Evolutionary conservation across 2,888 invertebrate species (phyloP).

Genomic region (Hemicrepidius hirtus): DNA sequence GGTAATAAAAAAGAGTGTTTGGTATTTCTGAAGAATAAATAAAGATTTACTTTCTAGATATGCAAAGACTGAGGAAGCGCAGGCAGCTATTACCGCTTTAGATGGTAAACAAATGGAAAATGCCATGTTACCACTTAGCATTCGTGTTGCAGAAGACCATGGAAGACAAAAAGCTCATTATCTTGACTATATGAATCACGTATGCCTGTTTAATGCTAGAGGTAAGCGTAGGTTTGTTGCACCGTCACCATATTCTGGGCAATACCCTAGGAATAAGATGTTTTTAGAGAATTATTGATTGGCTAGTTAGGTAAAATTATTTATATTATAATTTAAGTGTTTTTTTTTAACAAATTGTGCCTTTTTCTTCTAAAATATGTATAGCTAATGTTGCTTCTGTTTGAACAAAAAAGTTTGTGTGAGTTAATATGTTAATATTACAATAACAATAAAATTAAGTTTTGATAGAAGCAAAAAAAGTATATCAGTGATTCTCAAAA

Average conservation of each 20-base stretch:
- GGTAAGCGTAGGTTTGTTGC: constrained; percentile 61
- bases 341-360: constrained; percentile 17
- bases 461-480: background rate
- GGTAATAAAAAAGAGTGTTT: constrained; percentile 73
- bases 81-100: constrained; percentile 89
- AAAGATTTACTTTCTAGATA: constrained; percentile 74
- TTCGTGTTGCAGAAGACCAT: constrained; percentile 87
- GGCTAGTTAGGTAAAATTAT: constrained; percentile 2
- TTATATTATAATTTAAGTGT: constrained; percentile 23
- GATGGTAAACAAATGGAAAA: constrained; percentile 91
- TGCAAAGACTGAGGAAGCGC: constrained; percentile 91
- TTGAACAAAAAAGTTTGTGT: background rate
- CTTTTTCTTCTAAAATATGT: background rate
- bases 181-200: constrained; percentile 70
- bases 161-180: constrained; percentile 84
- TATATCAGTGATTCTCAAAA: background rate
- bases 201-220: constrained; percentile 62
- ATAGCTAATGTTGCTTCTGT: constrained; percentile 10
- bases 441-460: background rate
- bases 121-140: constrained; percentile 87
- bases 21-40: background rate
- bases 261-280: constrained; percentile 36
- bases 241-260: constrained; percentile 13
- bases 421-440: background rate
- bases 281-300: constrained; percentile 41